A percentile compares a stretch with the other conserved stretches of the same genome.
These are phyloP conservation scores for Drosophila murphyi DNA, from an alignment of 1,140 invertebrate species.

Conservation along the genomic window DNA sequence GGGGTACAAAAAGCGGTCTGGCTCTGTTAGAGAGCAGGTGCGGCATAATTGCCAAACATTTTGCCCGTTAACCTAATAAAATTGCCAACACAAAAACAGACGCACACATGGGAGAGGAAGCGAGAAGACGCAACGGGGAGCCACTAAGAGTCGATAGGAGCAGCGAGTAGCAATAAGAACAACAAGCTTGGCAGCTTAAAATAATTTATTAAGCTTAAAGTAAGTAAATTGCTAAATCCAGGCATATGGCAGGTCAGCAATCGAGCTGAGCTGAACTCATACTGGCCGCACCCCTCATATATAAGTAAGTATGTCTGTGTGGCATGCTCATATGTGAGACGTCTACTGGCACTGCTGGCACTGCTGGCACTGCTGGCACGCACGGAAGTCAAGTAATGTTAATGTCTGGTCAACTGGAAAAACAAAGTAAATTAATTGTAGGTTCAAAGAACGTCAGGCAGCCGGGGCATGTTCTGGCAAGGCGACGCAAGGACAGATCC, in stretches of 20 bases:
- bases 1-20: conserved; percentile 37
- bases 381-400: conserved; percentile 83
- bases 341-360: conserved; percentile 52
- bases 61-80: conserved; percentile 49
- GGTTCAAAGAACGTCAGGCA: conserved; percentile 69
- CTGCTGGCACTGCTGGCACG: conserved; percentile 60
- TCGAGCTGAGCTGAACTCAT: conserved; percentile 48
- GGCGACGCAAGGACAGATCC: conserved; percentile 15
- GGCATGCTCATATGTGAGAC: conserved; percentile 10
- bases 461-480: conserved; percentile 15
- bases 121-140: neutral
- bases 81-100: conserved; percentile 49
- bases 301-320: neutral
- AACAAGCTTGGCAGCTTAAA: conserved; percentile 75
- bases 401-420: conserved; percentile 83
- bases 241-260: conserved; percentile 80
- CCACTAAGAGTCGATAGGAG: neutral
- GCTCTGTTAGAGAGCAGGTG: conserved; percentile 67
- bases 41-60: conserved; percentile 77
- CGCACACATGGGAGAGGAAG: conserved; percentile 14
- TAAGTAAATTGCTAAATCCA: conserved; percentile 79
- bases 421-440: conserved; percentile 83
- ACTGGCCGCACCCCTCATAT: neutral
- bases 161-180: conserved; percentile 43
- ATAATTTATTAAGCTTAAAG: conserved; percentile 82